Evolutionary conservation across 2,797 vertebrate genomes (phyloP).

Genomic region (Cyclopterus lumpus): DNA sequence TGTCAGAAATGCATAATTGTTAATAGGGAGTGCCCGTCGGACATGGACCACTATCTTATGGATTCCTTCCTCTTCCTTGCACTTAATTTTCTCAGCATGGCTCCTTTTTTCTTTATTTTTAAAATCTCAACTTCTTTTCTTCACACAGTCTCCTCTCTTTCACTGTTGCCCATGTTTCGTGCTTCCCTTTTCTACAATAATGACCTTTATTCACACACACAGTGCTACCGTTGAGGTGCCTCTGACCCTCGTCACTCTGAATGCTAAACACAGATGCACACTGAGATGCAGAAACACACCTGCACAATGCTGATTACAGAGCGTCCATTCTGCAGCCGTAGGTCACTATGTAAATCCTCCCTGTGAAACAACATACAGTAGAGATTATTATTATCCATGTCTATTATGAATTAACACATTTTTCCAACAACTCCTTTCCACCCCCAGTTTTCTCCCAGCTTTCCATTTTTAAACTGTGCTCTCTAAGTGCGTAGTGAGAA

Average conservation of each 20-base stretch:
- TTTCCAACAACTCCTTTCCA: slow-evolving; percentile 20
- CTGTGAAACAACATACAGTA: neutral
- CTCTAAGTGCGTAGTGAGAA: slow-evolving; percentile 38
- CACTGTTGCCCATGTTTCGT: neutral
- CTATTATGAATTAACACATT: slow-evolving; percentile 18
- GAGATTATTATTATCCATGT: neutral
- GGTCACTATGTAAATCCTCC: slow-evolving; percentile 21
- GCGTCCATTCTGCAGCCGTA: slow-evolving; percentile 40
- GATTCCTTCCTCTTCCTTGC: neutral
- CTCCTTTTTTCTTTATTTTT: neutral
- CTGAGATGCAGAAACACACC: slow-evolving; percentile 50
- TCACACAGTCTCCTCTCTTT: neutral
- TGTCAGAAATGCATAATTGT: slow-evolving; percentile 6
- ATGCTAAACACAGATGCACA: slow-evolving; percentile 60
- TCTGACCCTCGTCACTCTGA: slow-evolving; percentile 55
- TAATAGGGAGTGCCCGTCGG: neutral
- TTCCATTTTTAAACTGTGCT: slow-evolving; percentile 51
- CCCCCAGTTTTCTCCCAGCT: slow-evolving; percentile 26
- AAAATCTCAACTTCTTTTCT: neutral
- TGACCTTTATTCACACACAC: slow-evolving; percentile 60
- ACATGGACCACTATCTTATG: neutral
- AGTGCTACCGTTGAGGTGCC: slow-evolving; percentile 49
- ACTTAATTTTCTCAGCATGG: neutral
- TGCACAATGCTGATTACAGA: slow-evolving; percentile 50
- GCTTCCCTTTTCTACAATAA: slow-evolving; percentile 43